Base-by-base conservation (phyloP, 2,113 vertebrate species). In the Vidua macroura region DNA sequence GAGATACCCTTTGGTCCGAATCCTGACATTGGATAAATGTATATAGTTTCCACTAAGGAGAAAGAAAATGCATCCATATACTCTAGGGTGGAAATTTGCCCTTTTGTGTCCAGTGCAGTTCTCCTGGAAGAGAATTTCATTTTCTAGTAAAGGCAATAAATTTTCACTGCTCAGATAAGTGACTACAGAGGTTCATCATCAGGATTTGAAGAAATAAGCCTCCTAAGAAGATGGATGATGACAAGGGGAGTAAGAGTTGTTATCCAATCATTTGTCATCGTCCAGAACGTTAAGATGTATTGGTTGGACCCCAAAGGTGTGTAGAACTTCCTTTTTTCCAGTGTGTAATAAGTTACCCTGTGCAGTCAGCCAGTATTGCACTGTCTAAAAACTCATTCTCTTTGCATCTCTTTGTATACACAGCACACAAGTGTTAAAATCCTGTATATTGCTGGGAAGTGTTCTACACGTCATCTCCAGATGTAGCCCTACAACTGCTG, bases 171-270 rank as follows among this genome's bases (percentile, higher is more conserved):
- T 97, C 93, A 74, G 88, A 93, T 96, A 96, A 95, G 92, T 97
- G 95, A 97, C 95, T 97, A 92, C 66, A 94, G 88, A 97, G 83
- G 95, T 96, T 97, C 96, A 95, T 97, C 96, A 96, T 96, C 58
- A 83, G 84, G 83, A 90, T 95, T 97, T 97, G 94, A 97, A 86
- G 92, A 94, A 97, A 97, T 97, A 97, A 97, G 66, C 88, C 66
- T 96, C 94, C 92, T 83, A 77, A 94, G 94, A 97, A 97, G 97
- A 97, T 97, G 83, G 90, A 94, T 96, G 95, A 82, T 95, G 96
- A 95, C 96, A 96, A 86, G 89, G 76, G 89, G 87, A 95, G 95
- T 94, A 93, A 92, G 96, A 95, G 94, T 95, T 95, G 91, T 97
- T 97, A 95, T 93, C 96, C 93, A 82, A 92, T 96, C 94, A 90